phyloP scores from a whole-genome alignment of 1,140 invertebrate species.

The Cydia strobilella region DNA sequence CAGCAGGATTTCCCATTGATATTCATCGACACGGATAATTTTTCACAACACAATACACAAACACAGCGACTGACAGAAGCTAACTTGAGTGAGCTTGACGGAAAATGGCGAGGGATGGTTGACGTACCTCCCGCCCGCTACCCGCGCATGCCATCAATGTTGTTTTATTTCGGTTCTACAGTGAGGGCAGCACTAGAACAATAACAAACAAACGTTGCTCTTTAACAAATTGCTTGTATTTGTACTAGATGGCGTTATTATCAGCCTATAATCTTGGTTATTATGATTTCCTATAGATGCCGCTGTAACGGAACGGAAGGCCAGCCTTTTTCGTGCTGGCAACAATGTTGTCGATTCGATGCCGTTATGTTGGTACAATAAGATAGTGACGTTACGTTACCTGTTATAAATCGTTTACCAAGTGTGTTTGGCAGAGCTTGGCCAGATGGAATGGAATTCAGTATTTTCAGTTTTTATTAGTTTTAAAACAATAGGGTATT shows the following conservation, averaged over 20 bases:
- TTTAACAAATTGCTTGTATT: constrained; percentile 7
- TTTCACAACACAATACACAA: constrained; percentile 78
- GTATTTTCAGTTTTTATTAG: too few species aligned
- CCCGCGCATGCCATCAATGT: constrained; percentile 54
- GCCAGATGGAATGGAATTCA: too few species aligned
- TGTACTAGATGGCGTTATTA: constrained; percentile 47
- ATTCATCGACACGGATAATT: constrained; percentile 77
- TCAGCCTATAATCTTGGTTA: background rate
- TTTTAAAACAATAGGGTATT: too few species aligned
- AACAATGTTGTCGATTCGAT: background rate
- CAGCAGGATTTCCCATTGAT: constrained; percentile 77
- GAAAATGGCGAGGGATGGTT: constrained; percentile 75
- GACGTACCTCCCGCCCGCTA: constrained; percentile 56
- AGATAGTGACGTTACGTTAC: background rate
- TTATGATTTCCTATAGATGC: background rate
- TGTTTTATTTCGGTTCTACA: constrained; percentile 34
- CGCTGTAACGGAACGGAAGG: background rate
- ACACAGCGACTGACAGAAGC: constrained; percentile 76
- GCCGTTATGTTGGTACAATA: background rate
- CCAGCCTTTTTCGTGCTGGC: background rate
- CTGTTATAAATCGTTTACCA: too few species aligned
- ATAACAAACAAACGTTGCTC: constrained; percentile 43
- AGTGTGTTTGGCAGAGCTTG: too few species aligned
- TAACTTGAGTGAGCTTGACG: constrained; percentile 77
- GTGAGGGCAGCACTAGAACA: constrained; percentile 54